phyloP scores from a whole-genome alignment of 2,888 invertebrate species.

The Vandiemenella viatica region DNA sequence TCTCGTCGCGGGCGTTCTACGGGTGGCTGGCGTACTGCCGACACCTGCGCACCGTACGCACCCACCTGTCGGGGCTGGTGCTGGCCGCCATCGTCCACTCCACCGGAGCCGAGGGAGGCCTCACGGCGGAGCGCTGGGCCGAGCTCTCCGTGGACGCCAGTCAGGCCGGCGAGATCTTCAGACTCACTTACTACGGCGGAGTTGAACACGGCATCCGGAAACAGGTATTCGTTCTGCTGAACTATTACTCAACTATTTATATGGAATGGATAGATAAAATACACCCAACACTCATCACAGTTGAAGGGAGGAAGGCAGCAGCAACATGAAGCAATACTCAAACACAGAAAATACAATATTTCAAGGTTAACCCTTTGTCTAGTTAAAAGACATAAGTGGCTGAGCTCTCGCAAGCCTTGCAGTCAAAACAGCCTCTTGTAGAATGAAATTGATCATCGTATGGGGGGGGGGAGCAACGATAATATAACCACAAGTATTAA shows the following conservation, averaged over 20 bases:
- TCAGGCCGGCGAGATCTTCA: slow-evolving; percentile 51
- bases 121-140: slow-evolving; percentile 65
- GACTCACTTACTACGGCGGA: slow-evolving; percentile 77
- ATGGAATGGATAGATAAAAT: not conserved
- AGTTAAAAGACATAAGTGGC: too few relatives aligned
- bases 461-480: too few relatives aligned
- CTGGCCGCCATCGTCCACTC: slow-evolving; percentile 50
- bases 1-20: slow-evolving; percentile 88
- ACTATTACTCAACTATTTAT: not conserved
- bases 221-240: slow-evolving; percentile 28
- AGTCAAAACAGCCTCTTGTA: too few relatives aligned
- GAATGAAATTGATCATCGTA: not conserved
- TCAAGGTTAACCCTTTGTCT: too few relatives aligned
- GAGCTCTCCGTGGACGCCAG: slow-evolving; percentile 41
- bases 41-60: slow-evolving; percentile 81
- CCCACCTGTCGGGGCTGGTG: slow-evolving; percentile 80
- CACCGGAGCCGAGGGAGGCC: slow-evolving; percentile 29
- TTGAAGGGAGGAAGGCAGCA: too few relatives aligned
- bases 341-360: not conserved
- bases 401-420: too few relatives aligned
- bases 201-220: slow-evolving; percentile 60
- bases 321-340: not conserved
- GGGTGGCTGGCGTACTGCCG: slow-evolving; percentile 92
- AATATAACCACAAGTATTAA: too few relatives aligned
- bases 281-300: too few relatives aligned